Evolutionary conservation across 2,113 vertebrate species (phyloP), one percentile per base, ranked within the genome.

Genomic region (Megatriorchis doriae): DNA sequence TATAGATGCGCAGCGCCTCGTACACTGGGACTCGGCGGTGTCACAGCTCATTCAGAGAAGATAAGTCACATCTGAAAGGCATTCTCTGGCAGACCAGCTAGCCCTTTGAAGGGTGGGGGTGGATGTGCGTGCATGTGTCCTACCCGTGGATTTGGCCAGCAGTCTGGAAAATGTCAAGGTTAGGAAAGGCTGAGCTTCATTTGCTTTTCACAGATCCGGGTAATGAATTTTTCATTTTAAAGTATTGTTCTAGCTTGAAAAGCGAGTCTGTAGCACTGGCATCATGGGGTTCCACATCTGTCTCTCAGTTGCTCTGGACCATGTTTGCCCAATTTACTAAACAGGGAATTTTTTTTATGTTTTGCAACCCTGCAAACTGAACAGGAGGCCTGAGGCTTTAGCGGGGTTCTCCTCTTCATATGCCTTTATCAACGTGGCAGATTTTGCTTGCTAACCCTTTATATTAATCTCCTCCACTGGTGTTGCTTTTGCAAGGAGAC

Each of bases 141-240:
- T 96, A 81, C 62, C 58, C 65, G 1, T 95, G 81, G 81, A 81
- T 95, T 96, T 95, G 96, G 95, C 96, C 91, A 79, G 73, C 86
- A 94, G 83, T 95, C 94, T 97, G 96, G 94, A 95, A 97, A 97
- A 97, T 93, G 95, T 97, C 95, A 96, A 87, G 96, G 94, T 95
- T 96, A 95, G 87, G 88, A 95, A 91, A 92, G 81, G 78, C 95
- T 96, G 95, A 97, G 88, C 94, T 95, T 93, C 92, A 90, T 93
- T 94, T 93, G 93, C 83, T 94, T 96, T 95, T 63, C 94, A 77
- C 82, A 92, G 82, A 96, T 90, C 90, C 0, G 59, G 71, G 88
- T 77, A 89, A 95, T 97, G 89, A 94, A 96, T 97, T 96, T 93
- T 96, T 97, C 91, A 95, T 97, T 96, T 90, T 71, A 42, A 95